Base-by-base conservation (phyloP, 2,888 invertebrate genomes). In the Nomada ruficornis region DNA sequence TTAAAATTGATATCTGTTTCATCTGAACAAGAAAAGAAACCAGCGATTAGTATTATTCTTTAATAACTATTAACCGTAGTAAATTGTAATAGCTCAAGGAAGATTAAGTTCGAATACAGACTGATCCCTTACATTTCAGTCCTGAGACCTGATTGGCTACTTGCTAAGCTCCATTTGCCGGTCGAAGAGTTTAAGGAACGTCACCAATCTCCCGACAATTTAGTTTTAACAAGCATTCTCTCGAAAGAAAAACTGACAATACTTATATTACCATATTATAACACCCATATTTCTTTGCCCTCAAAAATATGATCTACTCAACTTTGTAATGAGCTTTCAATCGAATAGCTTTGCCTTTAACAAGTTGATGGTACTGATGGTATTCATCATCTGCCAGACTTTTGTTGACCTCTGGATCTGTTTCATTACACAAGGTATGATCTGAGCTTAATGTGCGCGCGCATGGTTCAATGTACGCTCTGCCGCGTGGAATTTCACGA, bases 401-500 rank as follows among this genome's bases (percentile, higher is more conserved):
- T 36, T 36, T 7, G 36, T 36, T 36, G 36, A 36, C 36, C 36
- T 36, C 36, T 0, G 36, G 7, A 36, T 36, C 7, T 36, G 36
- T 5, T 36, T 36, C 7, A 36, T 36, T 36, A 36, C 36, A 36
- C 36, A 36, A 36, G 9, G 36, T 36, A 7, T 36, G 36, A 36
- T 5, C 36, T 7, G 36, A 36, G 36, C 36, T 50, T 52, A 11
- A 55, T n/a, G 13, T 9, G 65, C 13, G 44, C 54, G 29, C 13
- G 23, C 42, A 5, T n/a, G n/a, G 77, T 77, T 76, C 77, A 78
- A 78, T 7, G 77, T 52, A 29, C 67, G 36, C 54, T 52, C 47
- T 47, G 44, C 23, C 29, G 60, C 67, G 47, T 36, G 64, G 68
- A 79, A 79, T 79, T 77, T 77, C 29, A 57, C 57, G 78, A 79